A percentile compares a stretch with the other conserved stretches of the same genome.
These are phyloP conservation scores for Elanoides forficatus DNA, from an alignment of 2,113 vertebrate species.

Conservation along the genomic window DNA sequence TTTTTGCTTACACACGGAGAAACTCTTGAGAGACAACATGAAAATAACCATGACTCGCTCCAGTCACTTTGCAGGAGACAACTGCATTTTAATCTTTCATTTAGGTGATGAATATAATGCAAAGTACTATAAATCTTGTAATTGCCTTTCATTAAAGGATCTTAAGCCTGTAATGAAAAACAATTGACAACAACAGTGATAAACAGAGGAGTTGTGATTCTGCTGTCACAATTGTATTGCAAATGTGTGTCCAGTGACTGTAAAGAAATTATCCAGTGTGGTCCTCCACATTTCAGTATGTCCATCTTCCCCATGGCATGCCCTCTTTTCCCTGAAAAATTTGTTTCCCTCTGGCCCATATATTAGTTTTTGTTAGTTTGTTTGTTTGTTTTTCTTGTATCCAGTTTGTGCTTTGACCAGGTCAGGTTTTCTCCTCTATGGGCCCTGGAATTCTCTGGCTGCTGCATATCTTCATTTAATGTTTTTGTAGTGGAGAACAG, in stretches of 20 bases:
- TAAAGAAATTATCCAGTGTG: accelerated
- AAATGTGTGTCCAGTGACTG: neutral
- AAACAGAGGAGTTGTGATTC: neutral
- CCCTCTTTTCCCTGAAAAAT: neutral
- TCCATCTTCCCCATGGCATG: neutral
- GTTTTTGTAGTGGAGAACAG: neutral
- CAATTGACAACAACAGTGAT: neutral
- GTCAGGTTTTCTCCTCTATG: neutral
- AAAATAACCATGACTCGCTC: accelerated
- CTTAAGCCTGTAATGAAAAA: neutral
- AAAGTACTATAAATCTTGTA: neutral
- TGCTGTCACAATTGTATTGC: neutral
- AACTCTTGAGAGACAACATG: neutral
- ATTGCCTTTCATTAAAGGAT: neutral
- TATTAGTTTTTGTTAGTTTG: neutral
- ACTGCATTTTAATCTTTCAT: neutral
- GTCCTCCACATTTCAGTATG: neutral
- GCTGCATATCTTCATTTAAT: neutral
- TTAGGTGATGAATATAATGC: neutral
- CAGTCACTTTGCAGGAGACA: neutral
- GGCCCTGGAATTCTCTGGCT: neutral
- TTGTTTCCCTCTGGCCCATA: neutral
- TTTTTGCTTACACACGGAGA: neutral
- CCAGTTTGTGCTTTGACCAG: neutral
- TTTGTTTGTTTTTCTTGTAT: neutral